Evolutionary conservation across 2,113 vertebrate species (phyloP), one percentile per base, ranked within the genome.

Genomic region (Xiphophorus couchianus): DNA sequence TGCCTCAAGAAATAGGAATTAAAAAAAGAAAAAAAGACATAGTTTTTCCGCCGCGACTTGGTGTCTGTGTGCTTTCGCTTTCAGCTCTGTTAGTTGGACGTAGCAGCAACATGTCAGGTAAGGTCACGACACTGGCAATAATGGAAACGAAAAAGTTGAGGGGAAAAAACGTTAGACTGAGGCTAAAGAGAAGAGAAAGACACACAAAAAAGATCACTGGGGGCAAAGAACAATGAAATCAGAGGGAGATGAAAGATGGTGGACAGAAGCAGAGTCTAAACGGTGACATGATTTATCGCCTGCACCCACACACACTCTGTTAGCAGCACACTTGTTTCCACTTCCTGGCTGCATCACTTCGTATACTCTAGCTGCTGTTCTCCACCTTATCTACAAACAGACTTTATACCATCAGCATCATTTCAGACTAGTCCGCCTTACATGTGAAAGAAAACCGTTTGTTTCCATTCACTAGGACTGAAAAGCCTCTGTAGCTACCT

Each of bases 251-350:
- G 62, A 64, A 69, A 62, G 44, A 73, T 78, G 66, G 35, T 65
- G 62, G 71, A 44, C 27, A 4, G 31, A 69, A 61, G 62, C 31
- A 19, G 62, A 61, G 73, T 51, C 51, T 64, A 79, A 85, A 79
- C 15, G 54, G 51, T 64, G 27, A 62, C 70, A 66, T 87, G 83
- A 89, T 86, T 74, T 73, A 85, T 80, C 44, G 19, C 66, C 76
- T 61, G 39, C 67, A 63, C 86, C 73, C 62, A 33, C 31, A 33
- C 31, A 33, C 31, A 33, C 31, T 3, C 33, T 2, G 62, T 42
- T 2, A 48, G 54, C 19, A 72, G 44, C 44, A 58, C 22, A 58
- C 39, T 22, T 29, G 29, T 27, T 67, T 64, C 54, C 8, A 9
- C 2, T 58, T 58, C 51, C 22, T 54, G 19, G 51, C 51, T 25